These are phyloP conservation scores for Cromileptes altivelis DNA, from an alignment of 2,113 vertebrate species.

Conservation along the genomic window DNA sequence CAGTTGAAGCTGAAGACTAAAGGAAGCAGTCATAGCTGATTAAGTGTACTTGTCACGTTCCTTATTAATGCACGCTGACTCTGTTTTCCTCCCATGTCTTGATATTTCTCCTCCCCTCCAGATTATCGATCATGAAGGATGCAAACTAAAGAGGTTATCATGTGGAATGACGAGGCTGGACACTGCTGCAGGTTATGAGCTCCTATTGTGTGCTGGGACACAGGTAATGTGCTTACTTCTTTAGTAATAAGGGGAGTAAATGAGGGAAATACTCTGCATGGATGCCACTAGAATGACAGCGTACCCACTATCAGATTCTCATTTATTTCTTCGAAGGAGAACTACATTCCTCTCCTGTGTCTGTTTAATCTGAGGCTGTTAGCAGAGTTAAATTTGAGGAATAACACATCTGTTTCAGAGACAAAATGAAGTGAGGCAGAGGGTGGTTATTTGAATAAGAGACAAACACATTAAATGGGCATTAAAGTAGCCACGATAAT, in stretches of 20 bases:
- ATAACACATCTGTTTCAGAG: neutral
- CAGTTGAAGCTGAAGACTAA: slow-evolving; percentile 9
- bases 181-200: slow-evolving; percentile 64
- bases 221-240: slow-evolving; percentile 1
- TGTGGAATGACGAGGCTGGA: slow-evolving; percentile 73
- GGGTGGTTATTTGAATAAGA: neutral
- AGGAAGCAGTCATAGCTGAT: slow-evolving; percentile 28
- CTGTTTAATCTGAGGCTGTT: neutral
- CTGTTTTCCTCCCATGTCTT: slow-evolving; percentile 9
- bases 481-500: neutral
- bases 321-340: neutral
- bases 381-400: neutral
- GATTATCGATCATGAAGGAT: slow-evolving; percentile 67
- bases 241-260: neutral
- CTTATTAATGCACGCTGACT: slow-evolving; percentile 32
- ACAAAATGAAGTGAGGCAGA: neutral
- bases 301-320: neutral
- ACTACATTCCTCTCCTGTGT: neutral
- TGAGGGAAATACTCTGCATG: neutral
- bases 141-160: slow-evolving; percentile 82
- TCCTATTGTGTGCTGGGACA: slow-evolving; percentile 11
- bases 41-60: slow-evolving; percentile 33
- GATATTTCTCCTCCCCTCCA: slow-evolving; percentile 5
- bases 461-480: neutral
- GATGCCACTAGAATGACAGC: neutral